Conservation (phyloP, 2,113 vertebrate species). For the Austrofundulus limnaeus region DNA sequence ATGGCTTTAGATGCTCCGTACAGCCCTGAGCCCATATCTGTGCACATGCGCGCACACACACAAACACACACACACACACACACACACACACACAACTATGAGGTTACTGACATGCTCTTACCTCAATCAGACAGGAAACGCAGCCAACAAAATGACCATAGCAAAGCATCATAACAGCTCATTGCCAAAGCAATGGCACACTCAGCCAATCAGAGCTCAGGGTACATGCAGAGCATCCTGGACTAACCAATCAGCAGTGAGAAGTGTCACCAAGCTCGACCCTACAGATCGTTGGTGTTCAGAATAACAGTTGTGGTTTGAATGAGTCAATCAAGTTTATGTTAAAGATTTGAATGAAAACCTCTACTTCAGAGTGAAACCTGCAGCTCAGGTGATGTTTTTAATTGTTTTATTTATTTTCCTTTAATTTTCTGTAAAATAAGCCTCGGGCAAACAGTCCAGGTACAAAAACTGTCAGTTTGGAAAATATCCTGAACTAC, state of each 20-base stretch:
- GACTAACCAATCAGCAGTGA: conserved; percentile 41
- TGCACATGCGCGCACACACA: conserved; percentile 40
- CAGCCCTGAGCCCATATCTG: conserved; percentile 92
- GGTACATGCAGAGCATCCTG: conserved; percentile 45
- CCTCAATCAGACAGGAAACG: neutral
- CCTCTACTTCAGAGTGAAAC: too few relatives aligned
- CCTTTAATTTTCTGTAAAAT: too few relatives aligned
- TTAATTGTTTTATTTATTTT: too few relatives aligned
- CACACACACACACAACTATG: conserved; percentile 21
- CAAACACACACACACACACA: conserved; percentile 20
- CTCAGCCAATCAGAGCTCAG: conserved; percentile 36
- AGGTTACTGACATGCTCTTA: neutral
- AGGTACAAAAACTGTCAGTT: too few relatives aligned
- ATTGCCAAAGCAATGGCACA: conserved; percentile 18
- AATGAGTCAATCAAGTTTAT: neutral
- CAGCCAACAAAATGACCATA: neutral
- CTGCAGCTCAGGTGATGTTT: too few relatives aligned
- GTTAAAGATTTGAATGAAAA: too few relatives aligned
- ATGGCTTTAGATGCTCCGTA: conserved; percentile 90
- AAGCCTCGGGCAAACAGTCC: too few relatives aligned
- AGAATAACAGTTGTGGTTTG: too few relatives aligned
- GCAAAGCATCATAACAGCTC: neutral
- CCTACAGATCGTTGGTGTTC: neutral
- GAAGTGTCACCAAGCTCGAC: neutral
- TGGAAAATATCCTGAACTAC: too few relatives aligned